A percentile compares a stretch with the other conserved stretches of the same genome.
Conservation (phyloP, 2,797 vertebrate genomes). For the Myripristis jacobus region DNA sequence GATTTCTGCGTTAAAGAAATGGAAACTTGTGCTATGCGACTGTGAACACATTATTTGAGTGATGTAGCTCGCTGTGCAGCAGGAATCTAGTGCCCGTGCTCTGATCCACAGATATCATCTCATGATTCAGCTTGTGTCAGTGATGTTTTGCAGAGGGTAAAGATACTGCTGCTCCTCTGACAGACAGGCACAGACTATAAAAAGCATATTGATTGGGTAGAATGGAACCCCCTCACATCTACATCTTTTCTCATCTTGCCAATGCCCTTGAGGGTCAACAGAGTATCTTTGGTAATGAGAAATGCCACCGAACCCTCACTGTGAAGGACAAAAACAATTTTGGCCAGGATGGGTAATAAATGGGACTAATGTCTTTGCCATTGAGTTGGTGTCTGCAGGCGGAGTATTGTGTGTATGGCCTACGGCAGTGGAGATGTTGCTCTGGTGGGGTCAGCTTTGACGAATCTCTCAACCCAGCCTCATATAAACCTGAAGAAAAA, state of each 20-base stretch:
- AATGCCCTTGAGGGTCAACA: constrained; percentile 80
- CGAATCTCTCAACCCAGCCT: constrained; percentile 62
- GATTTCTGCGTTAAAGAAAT: constrained; percentile 51
- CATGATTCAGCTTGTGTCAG: constrained; percentile 55
- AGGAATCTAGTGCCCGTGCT: constrained; percentile 34
- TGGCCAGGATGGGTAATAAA: constrained; percentile 73
- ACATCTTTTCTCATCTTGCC: constrained; percentile 78
- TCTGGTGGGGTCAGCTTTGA: constrained; percentile 73
- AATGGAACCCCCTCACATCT: constrained; percentile 76
- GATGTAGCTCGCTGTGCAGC: constrained; percentile 23
- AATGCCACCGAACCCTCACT: constrained; percentile 62
- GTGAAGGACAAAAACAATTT: constrained; percentile 76
- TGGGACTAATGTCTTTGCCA: constrained; percentile 72
- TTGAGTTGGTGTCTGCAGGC: constrained; percentile 63
- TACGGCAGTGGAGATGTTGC: constrained; percentile 64
- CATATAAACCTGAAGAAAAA: constrained; percentile 52
- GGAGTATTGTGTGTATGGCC: constrained; percentile 63
- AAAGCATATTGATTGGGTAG: constrained; percentile 77
- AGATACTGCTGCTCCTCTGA: constrained; percentile 59
- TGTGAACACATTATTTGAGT: constrained; percentile 6
- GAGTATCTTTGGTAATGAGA: constrained; percentile 76
- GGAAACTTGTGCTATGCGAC: constrained; percentile 35
- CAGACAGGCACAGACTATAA: constrained; percentile 63
- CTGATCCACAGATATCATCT: constrained; percentile 45
- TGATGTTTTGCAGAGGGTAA: constrained; percentile 60